phyloP scores from a whole-genome alignment of 2,888 invertebrate genomes.

The Dicycla oo region DNA sequence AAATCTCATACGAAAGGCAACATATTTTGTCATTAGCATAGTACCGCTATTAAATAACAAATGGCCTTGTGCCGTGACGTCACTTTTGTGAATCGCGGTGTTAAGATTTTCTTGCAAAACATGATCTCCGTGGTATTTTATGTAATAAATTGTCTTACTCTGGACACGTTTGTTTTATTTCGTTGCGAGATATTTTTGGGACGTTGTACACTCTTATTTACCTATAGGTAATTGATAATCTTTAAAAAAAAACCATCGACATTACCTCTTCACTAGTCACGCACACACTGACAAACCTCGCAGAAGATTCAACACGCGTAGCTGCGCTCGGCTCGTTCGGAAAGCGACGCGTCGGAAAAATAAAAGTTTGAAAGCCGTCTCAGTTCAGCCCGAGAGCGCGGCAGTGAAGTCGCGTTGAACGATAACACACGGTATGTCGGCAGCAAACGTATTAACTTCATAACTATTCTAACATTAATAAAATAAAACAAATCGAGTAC shows the following conservation, averaged over 20 bases:
- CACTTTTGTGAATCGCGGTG: too few species aligned
- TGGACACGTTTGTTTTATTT: too few species aligned
- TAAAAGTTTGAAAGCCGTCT: slow-evolving; percentile 77
- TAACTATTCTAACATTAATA: slow-evolving; percentile 30
- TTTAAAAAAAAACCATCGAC: slow-evolving; percentile 56
- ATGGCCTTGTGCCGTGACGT: too few species aligned
- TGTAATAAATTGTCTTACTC: too few species aligned
- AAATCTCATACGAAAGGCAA: too few species aligned
- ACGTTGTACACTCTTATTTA: too few species aligned
- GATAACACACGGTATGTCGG: slow-evolving; percentile 80
- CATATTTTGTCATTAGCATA: too few species aligned
- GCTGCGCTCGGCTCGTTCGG: slow-evolving; percentile 69
- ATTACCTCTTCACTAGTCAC: slow-evolving; percentile 53
- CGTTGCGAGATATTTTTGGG: too few species aligned
- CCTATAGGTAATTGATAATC: too few species aligned
- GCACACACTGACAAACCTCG: slow-evolving; percentile 65
- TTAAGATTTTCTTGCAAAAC: too few species aligned
- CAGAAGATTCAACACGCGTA: slow-evolving; percentile 63
- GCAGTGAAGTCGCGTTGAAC: slow-evolving; percentile 74
- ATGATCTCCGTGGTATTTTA: too few species aligned
- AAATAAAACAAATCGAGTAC: slow-evolving; percentile 37
- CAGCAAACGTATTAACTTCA: slow-evolving; percentile 70
- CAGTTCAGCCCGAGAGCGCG: slow-evolving; percentile 80
- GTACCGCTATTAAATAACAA: too few species aligned
- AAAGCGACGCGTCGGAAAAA: slow-evolving; percentile 80